Base-by-base conservation (phyloP, 2,113 vertebrate species). In the Genyomyrus donnyi region DNA sequence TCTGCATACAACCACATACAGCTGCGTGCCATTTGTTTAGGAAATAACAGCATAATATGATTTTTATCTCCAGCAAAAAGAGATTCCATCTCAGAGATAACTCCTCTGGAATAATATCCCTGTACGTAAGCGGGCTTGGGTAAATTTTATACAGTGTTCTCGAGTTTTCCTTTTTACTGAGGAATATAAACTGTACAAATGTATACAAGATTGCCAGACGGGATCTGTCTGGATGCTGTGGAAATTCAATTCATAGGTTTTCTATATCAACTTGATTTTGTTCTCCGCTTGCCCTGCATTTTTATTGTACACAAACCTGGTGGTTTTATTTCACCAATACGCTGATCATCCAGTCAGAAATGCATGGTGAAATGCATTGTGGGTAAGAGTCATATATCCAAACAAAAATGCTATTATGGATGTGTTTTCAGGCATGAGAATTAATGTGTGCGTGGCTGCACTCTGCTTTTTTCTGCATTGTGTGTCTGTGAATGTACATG, bases 101-200 rank as follows among this genome's bases (percentile, higher is more conserved):
- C 88, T 70, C 48, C 66, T 50, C 42, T 3, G 46, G 21, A 74
- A 74, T 48, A 19, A 49, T 77, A 27, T 74, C 39, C 2, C 17
- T 89, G 11, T 48, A 49, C 27, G 35, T 15, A 49, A 93, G 93
- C 94, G 90, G 92, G 94, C 94, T 94, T 94, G 95, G 94, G 94
- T 92, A 95, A 95, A 95, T 95, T 53, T 21, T 11, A 91, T 83
- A 93, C 89, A 90, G 89, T 91, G 39, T 95, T 94, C 93, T 93
- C 91, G 45, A 92, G 93, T 92, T 27, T 87, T 87, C 31, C 80
- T 93, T 93, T 92, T 92, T 94, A 92, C 93, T 93, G 89, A 87
- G 92, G 50, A 53, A 88, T 27, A 91, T 89, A 93, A 93, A 89
- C 91, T 90, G 88, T 93, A 92, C 93, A 93, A 93, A 93, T 42